These are phyloP conservation scores for Sminthurinus signatus DNA, from an alignment of 1,140 invertebrate species.

Conservation along the genomic window DNA sequence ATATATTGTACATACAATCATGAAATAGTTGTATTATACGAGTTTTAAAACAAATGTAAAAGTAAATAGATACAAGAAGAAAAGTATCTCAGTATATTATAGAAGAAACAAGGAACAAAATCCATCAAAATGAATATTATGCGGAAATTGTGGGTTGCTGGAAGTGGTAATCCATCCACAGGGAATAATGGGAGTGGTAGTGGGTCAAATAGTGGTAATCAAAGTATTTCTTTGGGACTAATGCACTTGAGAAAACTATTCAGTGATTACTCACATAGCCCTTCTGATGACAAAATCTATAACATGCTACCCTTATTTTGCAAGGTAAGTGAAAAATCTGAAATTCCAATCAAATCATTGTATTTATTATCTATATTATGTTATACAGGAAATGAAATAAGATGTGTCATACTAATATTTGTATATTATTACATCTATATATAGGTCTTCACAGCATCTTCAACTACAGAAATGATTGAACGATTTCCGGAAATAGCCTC, in stretches of 20 bases:
- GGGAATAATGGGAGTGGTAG: constrained; percentile 3
- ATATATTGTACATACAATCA: no score
- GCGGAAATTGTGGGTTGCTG: constrained; percentile 39
- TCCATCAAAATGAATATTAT: constrained; percentile 44
- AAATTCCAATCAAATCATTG: no score
- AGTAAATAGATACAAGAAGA: no score
- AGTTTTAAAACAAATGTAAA: no score
- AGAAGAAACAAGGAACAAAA: no score
- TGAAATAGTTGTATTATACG: no score
- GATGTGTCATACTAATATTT: no score
- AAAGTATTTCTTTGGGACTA: constrained; percentile 74
- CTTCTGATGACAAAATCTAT: constrained; percentile 87
- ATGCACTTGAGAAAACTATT: constrained; percentile 95
- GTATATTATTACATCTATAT: no score
- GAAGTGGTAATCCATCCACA: constrained; percentile 10
- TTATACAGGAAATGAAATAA: no score
- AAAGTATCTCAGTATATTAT: no score
- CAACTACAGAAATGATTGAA: constrained; percentile 86
- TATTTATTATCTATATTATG: no score
- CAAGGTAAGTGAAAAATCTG: no score
- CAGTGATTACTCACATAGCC: constrained; percentile 82
- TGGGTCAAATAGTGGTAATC: constrained; percentile 44
- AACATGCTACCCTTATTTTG: constrained; percentile 97
- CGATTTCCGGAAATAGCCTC: constrained; percentile 89
- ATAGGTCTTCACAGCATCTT: constrained; percentile 83